A percentile compares a stretch with the other conserved stretches of the same genome.
phyloP scores from a whole-genome alignment of 2,888 invertebrate species.

The Cheilosia urbana region DNA sequence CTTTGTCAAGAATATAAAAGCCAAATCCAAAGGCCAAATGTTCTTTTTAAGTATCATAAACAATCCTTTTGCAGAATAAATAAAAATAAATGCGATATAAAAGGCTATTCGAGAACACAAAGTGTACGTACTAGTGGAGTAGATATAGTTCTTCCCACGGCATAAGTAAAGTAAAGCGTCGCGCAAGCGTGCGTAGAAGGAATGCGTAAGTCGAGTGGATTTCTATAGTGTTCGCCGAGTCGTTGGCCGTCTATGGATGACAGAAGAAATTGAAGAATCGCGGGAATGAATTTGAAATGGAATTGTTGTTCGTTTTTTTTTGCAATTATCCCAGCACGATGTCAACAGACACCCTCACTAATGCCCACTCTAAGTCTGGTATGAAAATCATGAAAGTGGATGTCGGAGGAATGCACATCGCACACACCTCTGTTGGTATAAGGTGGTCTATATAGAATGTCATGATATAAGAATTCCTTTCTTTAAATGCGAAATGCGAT shows the following conservation, averaged over 20 bases:
- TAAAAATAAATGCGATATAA: conserved; percentile 15
- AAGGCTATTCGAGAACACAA: conserved; percentile 38
- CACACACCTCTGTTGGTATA: conserved; percentile 40
- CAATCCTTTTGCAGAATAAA: conserved; percentile 1
- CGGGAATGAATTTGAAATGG: conserved; percentile 54
- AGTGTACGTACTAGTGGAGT: neutral
- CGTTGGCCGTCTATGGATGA: conserved; percentile 43
- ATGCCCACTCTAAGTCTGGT: conserved; percentile 56
- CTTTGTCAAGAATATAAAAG: neutral
- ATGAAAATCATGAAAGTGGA: conserved; percentile 39
- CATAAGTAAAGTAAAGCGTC: conserved; percentile 36
- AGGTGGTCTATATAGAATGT: conserved; percentile 18
- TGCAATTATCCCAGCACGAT: conserved; percentile 1
- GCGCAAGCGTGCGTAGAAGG: conserved; percentile 67
- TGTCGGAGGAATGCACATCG: conserved; percentile 29
- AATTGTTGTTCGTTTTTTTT: conserved; percentile 35
- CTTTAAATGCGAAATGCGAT: neutral
- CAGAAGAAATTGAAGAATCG: conserved; percentile 64
- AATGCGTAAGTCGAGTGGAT: conserved; percentile 68
- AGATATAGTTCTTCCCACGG: conserved; percentile 64
- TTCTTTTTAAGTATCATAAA: neutral
- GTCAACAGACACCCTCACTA: conserved; percentile 51
- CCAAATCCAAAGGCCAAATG: neutral
- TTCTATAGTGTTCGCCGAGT: conserved; percentile 29
- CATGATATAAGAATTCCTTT: conserved; percentile 17